Percentiles rank a stretch among this genome's conserved stretches.
Conservation (phyloP, 2,113 vertebrate genomes). For the Calonectris borealis region DNA sequence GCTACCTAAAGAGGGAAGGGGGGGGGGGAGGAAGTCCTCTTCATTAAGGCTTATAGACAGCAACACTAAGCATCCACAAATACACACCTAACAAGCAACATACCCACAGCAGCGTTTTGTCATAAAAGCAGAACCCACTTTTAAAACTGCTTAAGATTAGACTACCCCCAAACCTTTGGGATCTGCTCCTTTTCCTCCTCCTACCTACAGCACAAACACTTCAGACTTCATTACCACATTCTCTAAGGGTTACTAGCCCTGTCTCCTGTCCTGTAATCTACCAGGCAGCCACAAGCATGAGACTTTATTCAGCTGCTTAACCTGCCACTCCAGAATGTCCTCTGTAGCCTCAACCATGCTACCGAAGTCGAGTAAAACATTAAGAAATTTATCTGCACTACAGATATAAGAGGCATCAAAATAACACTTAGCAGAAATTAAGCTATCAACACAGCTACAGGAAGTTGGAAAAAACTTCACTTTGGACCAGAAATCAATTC, state of each 20-base stretch:
- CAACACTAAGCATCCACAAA: background rate
- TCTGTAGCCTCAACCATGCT: background rate
- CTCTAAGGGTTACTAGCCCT: background rate
- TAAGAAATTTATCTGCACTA: background rate
- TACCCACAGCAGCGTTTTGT: background rate
- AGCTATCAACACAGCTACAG: background rate
- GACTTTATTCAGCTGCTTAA: conserved; percentile 14
- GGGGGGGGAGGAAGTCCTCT: background rate
- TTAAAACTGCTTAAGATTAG: background rate
- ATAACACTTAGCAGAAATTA: background rate
- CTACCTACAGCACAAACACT: background rate
- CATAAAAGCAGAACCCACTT: background rate
- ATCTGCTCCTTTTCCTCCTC: background rate
- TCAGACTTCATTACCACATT: background rate
- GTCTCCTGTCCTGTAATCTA: background rate
- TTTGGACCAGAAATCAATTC: background rate
- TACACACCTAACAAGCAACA: background rate
- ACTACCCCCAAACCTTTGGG: background rate
- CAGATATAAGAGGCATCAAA: background rate
- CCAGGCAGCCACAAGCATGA: background rate
- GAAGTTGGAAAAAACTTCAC: background rate
- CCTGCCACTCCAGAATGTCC: background rate
- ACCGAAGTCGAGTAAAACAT: background rate
- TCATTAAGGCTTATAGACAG: background rate
- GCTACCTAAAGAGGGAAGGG: background rate